Evolutionary conservation across 2,797 vertebrate genomes (phyloP), one percentile per base, ranked within the genome.

Genomic region (Lutjanus argentimaculatus): DNA sequence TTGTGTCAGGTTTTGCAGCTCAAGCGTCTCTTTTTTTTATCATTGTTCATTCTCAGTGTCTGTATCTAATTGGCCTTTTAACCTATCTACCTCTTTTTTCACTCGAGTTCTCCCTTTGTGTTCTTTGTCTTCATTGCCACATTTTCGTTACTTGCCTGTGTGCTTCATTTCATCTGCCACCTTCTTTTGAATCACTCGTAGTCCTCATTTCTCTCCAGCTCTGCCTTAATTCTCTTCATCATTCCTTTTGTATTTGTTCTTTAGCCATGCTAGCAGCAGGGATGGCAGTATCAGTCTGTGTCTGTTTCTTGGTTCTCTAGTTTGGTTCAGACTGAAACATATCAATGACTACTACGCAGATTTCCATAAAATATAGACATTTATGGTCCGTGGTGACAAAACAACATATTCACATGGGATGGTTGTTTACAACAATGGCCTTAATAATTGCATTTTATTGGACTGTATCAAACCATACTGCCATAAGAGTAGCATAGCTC

Each of bases 1-100:
- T 30, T 8, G 45, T 68, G 62, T 68, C 79, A 30, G 30, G 16
- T 58, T 67, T 74, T 16, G 30, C 15, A 51, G n/a, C 19, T 75
- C 13, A 43, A 57, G 17, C 15, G 0, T 11, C 30, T 36, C 30
- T 45, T 65, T n/a, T 30, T 25, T 49, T 16, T n/a, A 40, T 16
- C 19, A 17, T 12, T 45, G 22, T 43, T 76, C 51, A 49, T 21
- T 11, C n/a, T 45, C 17, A 40, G n/a, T 0, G 42, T 45, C 62
- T 55, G 43, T 45, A 25, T 71, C 65, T 53, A 40, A 76, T 51
- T 36, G 30, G 9, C 62, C 45, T 56, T n/a, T 46, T 62, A 40
- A 53, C 51, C 16, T 7, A 4, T 63, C 43, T 17, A 1, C 22
- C 6, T 45, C 10, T 19, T 30, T n/a, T 30, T 16, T 62, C 7